Evolutionary conservation across 1,140 invertebrate species (phyloP), one percentile per base, ranked within the genome.

Genomic region (Agrypnia vestita): DNA sequence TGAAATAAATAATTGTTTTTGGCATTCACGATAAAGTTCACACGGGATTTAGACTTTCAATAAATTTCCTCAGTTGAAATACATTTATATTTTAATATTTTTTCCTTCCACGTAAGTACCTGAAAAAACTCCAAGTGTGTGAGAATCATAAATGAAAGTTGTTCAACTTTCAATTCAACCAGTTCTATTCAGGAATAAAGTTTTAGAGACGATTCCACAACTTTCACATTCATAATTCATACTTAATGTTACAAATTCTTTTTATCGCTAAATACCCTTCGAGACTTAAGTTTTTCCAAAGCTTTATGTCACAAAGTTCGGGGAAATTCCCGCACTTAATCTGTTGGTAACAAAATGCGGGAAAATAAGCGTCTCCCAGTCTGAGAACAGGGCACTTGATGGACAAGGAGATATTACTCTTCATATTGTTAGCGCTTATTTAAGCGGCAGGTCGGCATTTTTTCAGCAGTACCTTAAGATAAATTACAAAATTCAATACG

Each of bases 191-290:
- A 51, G 11, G 25, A 51, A 15, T 15, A 51, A 51, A 51, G 49
- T 51, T 51, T 51, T 35, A 1, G 11, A 12, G 49, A 51, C 49
- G n/a, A 51, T 51, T 51, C 8, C n/a, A 51, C 49, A 51, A 51
- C 49, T 51, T 51, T 51, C 49, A 15, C 49, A 51, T 51, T 51
- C 49, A 51, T 51, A 51, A 51, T 51, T 51, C 49, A 51, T 51
- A 51, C 49, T 51, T 51, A 51, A 51, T 51, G 49, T 51, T 13
- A 15, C 11, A 51, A 51, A 51, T 51, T 51, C 49, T 51, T 51
- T 51, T 51, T 51, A 51, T 51, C 49, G 49, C 49, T 51, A 51
- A 51, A 51, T 51, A 51, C 49, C 49, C 49, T 51, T 15, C 11
- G 49, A 51, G 49, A 51, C 49, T 15, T 51, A 51, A 51, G 49